These are phyloP conservation scores for Diachasmimorpha longicaudata DNA, from an alignment of 1,140 invertebrate species.

Conservation along the genomic window DNA sequence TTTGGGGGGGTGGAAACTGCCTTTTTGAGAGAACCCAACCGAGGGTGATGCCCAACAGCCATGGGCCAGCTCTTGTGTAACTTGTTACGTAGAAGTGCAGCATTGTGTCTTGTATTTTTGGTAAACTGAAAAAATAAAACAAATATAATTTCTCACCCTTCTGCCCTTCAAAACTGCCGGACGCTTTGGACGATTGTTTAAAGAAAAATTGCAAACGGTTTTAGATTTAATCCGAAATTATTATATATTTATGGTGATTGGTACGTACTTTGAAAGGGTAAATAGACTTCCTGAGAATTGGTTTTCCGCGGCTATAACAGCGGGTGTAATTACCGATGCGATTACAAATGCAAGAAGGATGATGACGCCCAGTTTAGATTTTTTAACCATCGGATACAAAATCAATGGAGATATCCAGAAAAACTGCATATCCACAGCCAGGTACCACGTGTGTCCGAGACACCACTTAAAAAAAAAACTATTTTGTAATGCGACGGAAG, in stretches of 20 bases:
- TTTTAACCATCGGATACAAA: constrained; percentile 41
- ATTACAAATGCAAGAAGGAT: constrained; percentile 20
- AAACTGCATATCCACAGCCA: constrained; percentile 57
- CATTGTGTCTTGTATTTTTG: background rate
- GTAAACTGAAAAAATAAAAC: background rate
- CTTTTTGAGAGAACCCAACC: constrained; percentile 53
- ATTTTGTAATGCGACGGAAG: background rate
- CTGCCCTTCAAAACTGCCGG: no score
- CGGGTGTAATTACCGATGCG: background rate
- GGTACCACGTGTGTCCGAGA: constrained; percentile 54
- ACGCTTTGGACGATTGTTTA: no score
- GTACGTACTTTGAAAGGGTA: background rate
- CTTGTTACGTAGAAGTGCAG: constrained; percentile 40
- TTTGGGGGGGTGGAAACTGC: background rate
- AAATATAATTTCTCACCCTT: background rate
- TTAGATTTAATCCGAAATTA: no score
- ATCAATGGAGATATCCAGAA: constrained; percentile 52
- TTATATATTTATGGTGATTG: no score
- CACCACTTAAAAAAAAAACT: constrained; percentile 44
- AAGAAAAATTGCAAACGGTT: no score
- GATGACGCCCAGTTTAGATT: constrained; percentile 26
- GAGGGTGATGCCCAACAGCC: constrained; percentile 65
- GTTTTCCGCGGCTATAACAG: constrained; percentile 11
- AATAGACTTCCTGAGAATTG: constrained; percentile 19
- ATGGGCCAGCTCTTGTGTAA: constrained; percentile 63